Evolutionary conservation across 2,797 vertebrate species (phyloP), one percentile per base, ranked within the genome.

Genomic region (Streptopelia turtur): DNA sequence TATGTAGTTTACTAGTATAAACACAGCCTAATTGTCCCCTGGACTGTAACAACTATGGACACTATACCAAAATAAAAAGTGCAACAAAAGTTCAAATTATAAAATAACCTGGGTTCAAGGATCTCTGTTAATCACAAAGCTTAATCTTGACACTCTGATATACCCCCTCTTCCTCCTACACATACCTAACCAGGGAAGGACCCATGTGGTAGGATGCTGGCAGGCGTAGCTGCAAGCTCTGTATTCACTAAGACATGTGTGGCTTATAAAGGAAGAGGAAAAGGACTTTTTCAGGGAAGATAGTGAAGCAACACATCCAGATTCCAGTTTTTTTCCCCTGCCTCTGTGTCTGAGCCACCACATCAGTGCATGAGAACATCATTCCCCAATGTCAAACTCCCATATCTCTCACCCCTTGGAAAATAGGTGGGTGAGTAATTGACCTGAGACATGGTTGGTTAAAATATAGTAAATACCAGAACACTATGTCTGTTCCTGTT

Each of bases 381-480:
- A 1, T 65, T 72, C 16, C 33, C 45, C 69, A 86, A 76, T 23
- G 47, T 39, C 35, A 55, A 35, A 61, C 25, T 84, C 49, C 6
- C 4, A 2, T 49, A 47, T 78, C 50, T 57, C 16, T 83, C 13
- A 56, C 3, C 4, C 25, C 6, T 35, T 76, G n/a, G 17, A 77
- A 94, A 87, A 87, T 24, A 71, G 53, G 53, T 68, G 75, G n/a
- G 52, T 91, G n/a, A 93, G 55, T 72, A 88, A 91, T 43, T 86
- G 31, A 74, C 43, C 13, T 45, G 83, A 50, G 39, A 68, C 27
- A n/a, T 2, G 5, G 14, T 12, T 78, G 21, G 52, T 90, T 94
- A 87, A 96, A 95, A 83, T n/a, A 90, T 13, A 74, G 56, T 66
- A 82, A 87, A 87, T 66, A 87, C 28, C 21, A 85, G 90, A 87